Conservation (phyloP, 2,113 vertebrate genomes). For the Corydoras sp. region DNA sequence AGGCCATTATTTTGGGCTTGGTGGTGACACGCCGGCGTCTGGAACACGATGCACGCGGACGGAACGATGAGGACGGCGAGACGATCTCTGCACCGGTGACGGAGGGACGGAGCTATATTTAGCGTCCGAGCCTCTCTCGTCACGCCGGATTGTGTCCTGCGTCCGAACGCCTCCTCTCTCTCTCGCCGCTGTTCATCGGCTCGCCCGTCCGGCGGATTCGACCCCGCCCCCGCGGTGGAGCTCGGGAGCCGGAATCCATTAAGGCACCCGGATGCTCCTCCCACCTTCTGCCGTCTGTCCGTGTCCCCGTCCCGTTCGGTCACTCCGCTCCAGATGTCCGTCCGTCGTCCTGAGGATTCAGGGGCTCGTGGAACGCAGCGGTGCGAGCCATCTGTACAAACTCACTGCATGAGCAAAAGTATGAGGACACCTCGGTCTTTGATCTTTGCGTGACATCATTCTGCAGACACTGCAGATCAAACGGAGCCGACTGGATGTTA, state of each 20-base stretch:
- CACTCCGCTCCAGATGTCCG: neutral
- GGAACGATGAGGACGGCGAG: neutral
- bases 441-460: neutral
- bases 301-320: neutral
- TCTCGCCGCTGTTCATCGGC: slow-evolving; percentile 13
- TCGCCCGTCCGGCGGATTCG: slow-evolving; percentile 10
- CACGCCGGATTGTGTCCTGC: slow-evolving; percentile 24
- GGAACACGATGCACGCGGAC: neutral
- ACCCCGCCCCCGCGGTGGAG: neutral
- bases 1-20: too few relatives aligned
- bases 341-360: too few relatives aligned
- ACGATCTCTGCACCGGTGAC: slow-evolving; percentile 24
- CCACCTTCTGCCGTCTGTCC: neutral
- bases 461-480: neutral
- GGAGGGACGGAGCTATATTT: slow-evolving; percentile 32
- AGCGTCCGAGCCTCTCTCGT: slow-evolving; percentile 19
- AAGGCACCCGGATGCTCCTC: slow-evolving; percentile 14
- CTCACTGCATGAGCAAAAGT: too few relatives aligned
- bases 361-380: too few relatives aligned
- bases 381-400: too few relatives aligned
- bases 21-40: slow-evolving; percentile 14
- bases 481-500: neutral
- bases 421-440: neutral
- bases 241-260: neutral
- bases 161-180: slow-evolving; percentile 15